Percentiles rank a stretch among this genome's conserved stretches.
Evolutionary conservation across 2,113 vertebrate genomes (phyloP).

Genomic region (Anguilla rostrata): DNA sequence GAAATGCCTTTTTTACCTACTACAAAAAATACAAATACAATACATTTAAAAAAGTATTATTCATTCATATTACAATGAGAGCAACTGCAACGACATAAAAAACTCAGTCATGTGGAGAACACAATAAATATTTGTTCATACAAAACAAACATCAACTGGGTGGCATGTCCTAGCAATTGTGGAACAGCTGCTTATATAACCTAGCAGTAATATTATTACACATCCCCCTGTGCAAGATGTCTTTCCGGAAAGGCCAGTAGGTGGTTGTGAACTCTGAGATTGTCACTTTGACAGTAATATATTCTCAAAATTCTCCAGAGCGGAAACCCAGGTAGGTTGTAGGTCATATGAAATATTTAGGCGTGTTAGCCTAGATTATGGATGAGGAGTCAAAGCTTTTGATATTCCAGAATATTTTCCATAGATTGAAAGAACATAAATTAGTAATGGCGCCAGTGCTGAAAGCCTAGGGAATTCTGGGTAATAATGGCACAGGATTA

Average conservation of each 20-base stretch:
- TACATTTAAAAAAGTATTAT: not conserved
- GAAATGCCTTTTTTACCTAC: not conserved
- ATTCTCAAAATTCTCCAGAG: not conserved
- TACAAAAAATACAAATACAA: not conserved
- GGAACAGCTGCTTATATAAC: not conserved
- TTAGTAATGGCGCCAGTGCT: constrained; percentile 40
- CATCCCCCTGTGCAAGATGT: not conserved
- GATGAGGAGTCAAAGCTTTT: constrained; percentile 28
- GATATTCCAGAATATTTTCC: constrained; percentile 29
- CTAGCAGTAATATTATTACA: no score
- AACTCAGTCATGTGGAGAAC: not conserved
- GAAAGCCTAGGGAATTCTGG: constrained; percentile 22
- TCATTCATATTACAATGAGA: not conserved
- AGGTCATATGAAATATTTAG: constrained; percentile 36
- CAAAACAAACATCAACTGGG: not conserved
- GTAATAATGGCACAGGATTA: not conserved
- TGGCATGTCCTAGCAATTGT: not conserved
- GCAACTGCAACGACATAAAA: not conserved
- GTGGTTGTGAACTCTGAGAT: not conserved
- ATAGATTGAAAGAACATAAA: constrained; percentile 42
- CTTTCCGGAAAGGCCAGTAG: not conserved
- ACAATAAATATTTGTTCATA: not conserved
- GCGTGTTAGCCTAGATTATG: constrained; percentile 40
- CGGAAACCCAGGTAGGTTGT: not conserved
- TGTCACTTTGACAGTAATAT: not conserved